Conservation (phyloP, 2,113 vertebrate species). For the Ivindomyrus marchei region DNA sequence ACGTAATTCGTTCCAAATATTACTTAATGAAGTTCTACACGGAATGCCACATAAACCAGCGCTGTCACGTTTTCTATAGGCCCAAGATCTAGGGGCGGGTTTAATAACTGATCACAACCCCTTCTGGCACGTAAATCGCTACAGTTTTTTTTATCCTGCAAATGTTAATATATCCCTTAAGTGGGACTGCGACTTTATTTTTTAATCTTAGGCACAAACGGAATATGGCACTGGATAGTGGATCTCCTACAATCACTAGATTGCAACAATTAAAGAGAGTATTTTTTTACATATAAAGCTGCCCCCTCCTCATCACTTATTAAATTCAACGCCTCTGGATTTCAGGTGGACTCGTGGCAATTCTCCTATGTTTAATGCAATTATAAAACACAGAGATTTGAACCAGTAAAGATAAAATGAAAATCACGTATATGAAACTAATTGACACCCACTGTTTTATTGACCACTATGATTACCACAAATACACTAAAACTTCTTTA, state of each 20-base stretch:
- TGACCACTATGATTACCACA: constrained; percentile 70
- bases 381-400: neutral
- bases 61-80: neutral
- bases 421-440: constrained; percentile 60
- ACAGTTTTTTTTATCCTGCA: neutral
- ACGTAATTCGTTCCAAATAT: neutral
- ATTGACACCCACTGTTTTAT: constrained; percentile 73
- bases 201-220: neutral
- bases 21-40: neutral
- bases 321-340: constrained; percentile 9
- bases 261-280: neutral
- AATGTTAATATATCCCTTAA: neutral
- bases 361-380: constrained; percentile 1
- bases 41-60: neutral
- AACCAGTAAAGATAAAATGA: constrained; percentile 15
- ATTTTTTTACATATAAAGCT: neutral
- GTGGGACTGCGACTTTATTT: neutral
- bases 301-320: neutral
- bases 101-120: neutral
- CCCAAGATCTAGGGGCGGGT: neutral
- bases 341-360: neutral
- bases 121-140: neutral
- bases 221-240: neutral
- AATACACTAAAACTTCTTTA: constrained; percentile 70
- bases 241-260: neutral